phyloP scores from a whole-genome alignment of 2,113 vertebrate species.

The Platichthys flesus region DNA sequence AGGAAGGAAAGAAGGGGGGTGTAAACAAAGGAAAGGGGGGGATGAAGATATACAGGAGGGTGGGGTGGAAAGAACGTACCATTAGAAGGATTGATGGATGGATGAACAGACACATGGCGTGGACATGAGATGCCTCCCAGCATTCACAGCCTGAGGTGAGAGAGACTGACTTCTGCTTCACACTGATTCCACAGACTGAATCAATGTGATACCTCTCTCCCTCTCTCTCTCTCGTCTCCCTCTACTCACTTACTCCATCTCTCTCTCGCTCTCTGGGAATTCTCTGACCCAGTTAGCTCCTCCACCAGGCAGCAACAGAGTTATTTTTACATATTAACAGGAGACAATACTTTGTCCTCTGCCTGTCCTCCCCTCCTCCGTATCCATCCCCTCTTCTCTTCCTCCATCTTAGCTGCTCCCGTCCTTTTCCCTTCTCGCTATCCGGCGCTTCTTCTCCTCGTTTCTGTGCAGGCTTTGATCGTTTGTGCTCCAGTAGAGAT shows the following conservation, averaged over 20 bases:
- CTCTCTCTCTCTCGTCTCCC: constrained; percentile 1
- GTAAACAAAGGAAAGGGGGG: constrained; percentile 32
- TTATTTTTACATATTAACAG: constrained; percentile 84
- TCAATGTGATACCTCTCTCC: constrained; percentile 50
- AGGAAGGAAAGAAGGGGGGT: constrained; percentile 5
- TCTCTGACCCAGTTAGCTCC: constrained; percentile 84
- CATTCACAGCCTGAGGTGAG: constrained; percentile 36
- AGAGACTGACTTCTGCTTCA: constrained; percentile 66
- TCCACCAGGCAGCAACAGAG: constrained; percentile 75
- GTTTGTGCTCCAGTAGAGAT: constrained; percentile 25
- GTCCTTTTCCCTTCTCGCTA: constrained; percentile 14
- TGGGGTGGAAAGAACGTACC: background rate
- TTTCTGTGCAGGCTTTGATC: constrained; percentile 5
- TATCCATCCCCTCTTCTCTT: constrained; percentile 38
- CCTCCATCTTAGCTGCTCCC: constrained; percentile 46
- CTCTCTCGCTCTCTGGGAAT: constrained; percentile 74
- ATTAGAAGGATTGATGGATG: constrained; percentile 9
- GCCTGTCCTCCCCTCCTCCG: constrained; percentile 59
- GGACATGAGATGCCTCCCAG: constrained; percentile 22
- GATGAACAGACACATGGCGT: constrained; percentile 17
- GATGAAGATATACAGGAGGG: constrained; percentile 13
- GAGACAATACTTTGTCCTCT: constrained; percentile 79
- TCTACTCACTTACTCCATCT: background rate
- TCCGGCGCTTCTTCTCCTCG: constrained; percentile 1
- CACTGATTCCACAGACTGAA: constrained; percentile 61